A percentile compares a stretch with the other conserved stretches of the same genome.
Conservation (phyloP, 1,140 invertebrate genomes). For the Cyclina sinensis region DNA sequence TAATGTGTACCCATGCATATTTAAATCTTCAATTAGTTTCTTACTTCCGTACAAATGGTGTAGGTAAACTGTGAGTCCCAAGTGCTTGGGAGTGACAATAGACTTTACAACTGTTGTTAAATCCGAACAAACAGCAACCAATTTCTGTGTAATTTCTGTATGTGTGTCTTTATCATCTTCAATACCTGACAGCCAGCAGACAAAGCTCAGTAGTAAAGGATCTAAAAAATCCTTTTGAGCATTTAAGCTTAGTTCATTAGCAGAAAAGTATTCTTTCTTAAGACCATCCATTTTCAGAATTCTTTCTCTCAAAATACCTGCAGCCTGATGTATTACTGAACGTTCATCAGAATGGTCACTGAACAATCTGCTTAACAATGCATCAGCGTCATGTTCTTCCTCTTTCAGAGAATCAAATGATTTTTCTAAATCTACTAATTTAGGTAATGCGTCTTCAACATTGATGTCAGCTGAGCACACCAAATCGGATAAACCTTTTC, state of each 20-base stretch:
- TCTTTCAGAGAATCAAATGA: neutral
- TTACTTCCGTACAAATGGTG: too few species aligned
- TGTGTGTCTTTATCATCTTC: neutral
- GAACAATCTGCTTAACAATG: neutral
- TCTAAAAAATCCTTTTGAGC: constrained; percentile 17
- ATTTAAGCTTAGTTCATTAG: neutral
- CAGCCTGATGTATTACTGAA: neutral
- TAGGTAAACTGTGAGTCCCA: neutral
- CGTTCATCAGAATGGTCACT: constrained; percentile 10
- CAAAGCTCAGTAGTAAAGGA: neutral
- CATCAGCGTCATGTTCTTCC: neutral
- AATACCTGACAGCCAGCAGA: constrained; percentile 9
- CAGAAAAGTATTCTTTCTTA: constrained; percentile 18
- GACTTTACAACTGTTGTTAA: neutral
- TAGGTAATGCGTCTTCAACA: neutral
- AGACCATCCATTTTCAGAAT: neutral
- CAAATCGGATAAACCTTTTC: neutral
- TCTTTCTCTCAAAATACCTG: neutral
- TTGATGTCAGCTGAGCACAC: neutral
- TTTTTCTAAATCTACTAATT: neutral
- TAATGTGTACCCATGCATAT: neutral
- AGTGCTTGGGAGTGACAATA: constrained; percentile 1
- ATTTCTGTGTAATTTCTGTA: neutral
- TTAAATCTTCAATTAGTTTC: constrained; percentile 32
- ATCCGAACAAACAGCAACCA: neutral